These are phyloP conservation scores for Danionella dracula DNA, from an alignment of 2,797 vertebrate species.

Conservation along the genomic window DNA sequence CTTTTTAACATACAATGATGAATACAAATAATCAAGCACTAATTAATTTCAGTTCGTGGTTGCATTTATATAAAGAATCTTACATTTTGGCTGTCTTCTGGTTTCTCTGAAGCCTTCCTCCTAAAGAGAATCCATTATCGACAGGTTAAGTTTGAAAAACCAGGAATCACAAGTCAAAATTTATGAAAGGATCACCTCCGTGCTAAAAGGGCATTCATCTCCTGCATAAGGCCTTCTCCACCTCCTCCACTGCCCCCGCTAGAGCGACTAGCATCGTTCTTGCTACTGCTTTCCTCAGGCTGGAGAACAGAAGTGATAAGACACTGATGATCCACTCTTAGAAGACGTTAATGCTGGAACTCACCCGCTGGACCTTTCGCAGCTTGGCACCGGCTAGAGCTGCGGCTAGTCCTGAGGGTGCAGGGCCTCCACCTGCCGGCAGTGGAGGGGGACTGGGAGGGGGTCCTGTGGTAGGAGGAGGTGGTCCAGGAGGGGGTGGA, in stretches of 20 bases:
- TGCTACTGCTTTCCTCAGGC: slow-evolving; percentile 90
- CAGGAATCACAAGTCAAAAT: neutral
- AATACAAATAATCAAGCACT: no score
- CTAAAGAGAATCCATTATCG: slow-evolving; percentile 56
- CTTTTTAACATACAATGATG: no score
- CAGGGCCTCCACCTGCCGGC: slow-evolving; percentile 74
- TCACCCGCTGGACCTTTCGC: slow-evolving; percentile 92
- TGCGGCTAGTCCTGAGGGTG: slow-evolving; percentile 86
- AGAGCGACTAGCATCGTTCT: slow-evolving; percentile 91
- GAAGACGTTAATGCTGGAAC: slow-evolving; percentile 28
- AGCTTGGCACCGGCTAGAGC: slow-evolving; percentile 97
- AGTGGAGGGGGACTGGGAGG: slow-evolving; percentile 77
- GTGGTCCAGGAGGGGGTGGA: slow-evolving; percentile 72
- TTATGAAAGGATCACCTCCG: no score
- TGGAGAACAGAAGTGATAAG: slow-evolving; percentile 52
- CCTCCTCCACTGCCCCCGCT: slow-evolving; percentile 81
- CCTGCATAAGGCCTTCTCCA: slow-evolving; percentile 95
- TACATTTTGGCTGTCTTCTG: slow-evolving; percentile 82
- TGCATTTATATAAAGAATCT: slow-evolving; percentile 34
- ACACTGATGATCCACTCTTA: neutral
- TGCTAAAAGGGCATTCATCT: slow-evolving; percentile 98
- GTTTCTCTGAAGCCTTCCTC: slow-evolving; percentile 98
- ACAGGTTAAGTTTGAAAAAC: neutral
- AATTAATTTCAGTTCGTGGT: neutral
- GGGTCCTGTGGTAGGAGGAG: slow-evolving; percentile 66